Base-by-base conservation (phyloP, 2,113 vertebrate genomes). In the Speoplatyrhinus poulsoni region DNA sequence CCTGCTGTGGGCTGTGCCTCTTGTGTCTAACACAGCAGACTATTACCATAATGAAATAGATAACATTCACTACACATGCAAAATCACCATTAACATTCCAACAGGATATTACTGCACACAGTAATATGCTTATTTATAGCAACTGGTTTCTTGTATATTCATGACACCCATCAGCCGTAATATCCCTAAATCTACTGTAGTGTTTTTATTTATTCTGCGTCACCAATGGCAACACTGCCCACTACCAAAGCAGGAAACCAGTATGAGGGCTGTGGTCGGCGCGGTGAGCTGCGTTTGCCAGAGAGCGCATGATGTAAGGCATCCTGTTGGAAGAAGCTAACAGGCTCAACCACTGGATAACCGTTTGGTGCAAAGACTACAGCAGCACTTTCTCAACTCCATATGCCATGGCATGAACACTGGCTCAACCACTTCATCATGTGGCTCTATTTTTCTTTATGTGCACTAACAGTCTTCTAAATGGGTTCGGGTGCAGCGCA, bases 221-320 rank as follows among this genome's bases (percentile, higher is more conserved):
- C 52, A 17, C 85, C 87, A 88, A 17, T 84, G 85, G 87, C 48
- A 57, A 86, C 58, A 13, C 50, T 13, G 49, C 10, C 71, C 46
- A 16, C 62, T 62, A 81, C 78, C 85, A 85, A 72, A 61, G 69
- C 80, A 86, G 84, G 82, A 87, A 87, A 75, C 87, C 80, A 77
- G 58, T 33, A n/a, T 59, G 70, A 82, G 67, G 77, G 73, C 47
- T 82, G 81, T 58, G 83, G 85, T 69, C 1, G 12, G 66, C 70
- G 59, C 55, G 77, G 72, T 59, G 16, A 57, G 15, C 55, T 57
- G 12, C 46, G 59, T 3, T 33, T 46, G 69, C 41, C 67, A 7
- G 58, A 53, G 41, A 61, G 79, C 56, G 75, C 46, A 55, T 85
- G 80, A 46, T 68, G 41, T 85, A 56, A 68, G 70, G 76, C 9